phyloP scores from a whole-genome alignment of 2,797 vertebrate genomes.

The Tarsius wallacei region DNA sequence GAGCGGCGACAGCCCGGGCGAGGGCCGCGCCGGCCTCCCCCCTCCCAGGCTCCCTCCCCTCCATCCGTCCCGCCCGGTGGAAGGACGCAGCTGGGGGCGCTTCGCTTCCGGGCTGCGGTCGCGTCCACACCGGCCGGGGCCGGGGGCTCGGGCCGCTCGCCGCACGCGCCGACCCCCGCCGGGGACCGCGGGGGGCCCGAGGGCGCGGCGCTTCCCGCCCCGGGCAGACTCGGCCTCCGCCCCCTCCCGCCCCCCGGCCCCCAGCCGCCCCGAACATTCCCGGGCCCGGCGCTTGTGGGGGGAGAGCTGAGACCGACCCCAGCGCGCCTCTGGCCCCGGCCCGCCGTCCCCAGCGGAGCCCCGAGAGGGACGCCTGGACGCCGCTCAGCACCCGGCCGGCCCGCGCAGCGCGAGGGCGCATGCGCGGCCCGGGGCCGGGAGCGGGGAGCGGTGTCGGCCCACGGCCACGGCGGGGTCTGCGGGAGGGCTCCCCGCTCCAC shows the following conservation, averaged over 20 bases:
- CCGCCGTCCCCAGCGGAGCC: background rate
- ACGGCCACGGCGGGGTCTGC: background rate
- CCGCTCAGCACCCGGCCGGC: fast-evolving
- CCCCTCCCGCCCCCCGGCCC: background rate
- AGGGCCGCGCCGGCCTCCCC: background rate
- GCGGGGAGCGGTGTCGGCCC: fast-evolving
- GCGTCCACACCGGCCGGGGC: background rate
- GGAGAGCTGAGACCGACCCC: background rate
- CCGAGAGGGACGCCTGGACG: fast-evolving
- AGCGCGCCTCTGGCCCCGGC: background rate
- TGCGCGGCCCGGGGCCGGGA: fast-evolving
- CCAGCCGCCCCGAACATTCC: slow-evolving; percentile 59
- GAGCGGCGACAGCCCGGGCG: fast-evolving
- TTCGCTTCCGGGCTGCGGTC: background rate
- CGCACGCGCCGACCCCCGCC: background rate
- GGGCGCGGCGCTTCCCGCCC: background rate
- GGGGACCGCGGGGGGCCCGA: background rate
- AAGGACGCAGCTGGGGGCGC: background rate
- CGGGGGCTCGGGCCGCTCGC: background rate
- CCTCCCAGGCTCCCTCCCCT: background rate
- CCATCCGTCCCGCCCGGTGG: background rate
- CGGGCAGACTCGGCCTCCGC: too few species aligned
- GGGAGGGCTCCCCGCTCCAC: too few species aligned
- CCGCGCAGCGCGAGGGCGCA: background rate
- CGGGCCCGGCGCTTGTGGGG: background rate